Conservation (phyloP, 1,140 invertebrate genomes). For the Caenorhabditis briggsae region DNA sequence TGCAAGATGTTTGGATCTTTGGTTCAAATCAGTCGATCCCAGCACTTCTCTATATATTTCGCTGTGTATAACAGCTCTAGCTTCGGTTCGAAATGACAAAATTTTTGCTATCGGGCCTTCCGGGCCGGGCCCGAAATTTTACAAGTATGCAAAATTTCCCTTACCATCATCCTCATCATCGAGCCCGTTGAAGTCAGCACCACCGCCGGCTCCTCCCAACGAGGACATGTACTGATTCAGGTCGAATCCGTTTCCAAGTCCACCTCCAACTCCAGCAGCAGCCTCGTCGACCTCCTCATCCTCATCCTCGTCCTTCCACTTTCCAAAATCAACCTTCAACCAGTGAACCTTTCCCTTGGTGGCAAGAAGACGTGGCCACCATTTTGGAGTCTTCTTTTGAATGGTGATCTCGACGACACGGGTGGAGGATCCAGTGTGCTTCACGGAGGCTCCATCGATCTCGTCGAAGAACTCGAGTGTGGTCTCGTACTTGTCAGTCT, state of each 20-base stretch:
- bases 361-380: slow-evolving; percentile 57
- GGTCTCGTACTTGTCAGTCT: slow-evolving; percentile 54
- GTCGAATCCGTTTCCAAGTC: slow-evolving; percentile 39
- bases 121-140: too few species aligned
- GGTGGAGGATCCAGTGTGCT: slow-evolving; percentile 16
- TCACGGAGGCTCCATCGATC: slow-evolving; percentile 28
- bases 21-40: too few species aligned
- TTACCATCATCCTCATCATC: slow-evolving; percentile 57
- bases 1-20: too few species aligned
- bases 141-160: too few species aligned
- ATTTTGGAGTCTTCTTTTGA: slow-evolving; percentile 46
- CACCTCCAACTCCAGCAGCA: background rate
- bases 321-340: slow-evolving; percentile 60
- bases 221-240: slow-evolving; percentile 51
- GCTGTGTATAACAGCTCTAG: too few species aligned
- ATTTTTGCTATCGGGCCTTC: too few species aligned
- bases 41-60: too few species aligned
- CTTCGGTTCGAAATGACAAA: too few species aligned
- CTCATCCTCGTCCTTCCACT: slow-evolving; percentile 62
- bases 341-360: slow-evolving; percentile 57
- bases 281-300: slow-evolving; percentile 35
- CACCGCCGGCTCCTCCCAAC: slow-evolving; percentile 41
- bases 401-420: slow-evolving; percentile 51
- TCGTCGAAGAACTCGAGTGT: slow-evolving; percentile 58
- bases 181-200: slow-evolving; percentile 49